Evolutionary conservation across 2,113 vertebrate species (phyloP).

Genomic region (Spermophilus dauricus): DNA sequence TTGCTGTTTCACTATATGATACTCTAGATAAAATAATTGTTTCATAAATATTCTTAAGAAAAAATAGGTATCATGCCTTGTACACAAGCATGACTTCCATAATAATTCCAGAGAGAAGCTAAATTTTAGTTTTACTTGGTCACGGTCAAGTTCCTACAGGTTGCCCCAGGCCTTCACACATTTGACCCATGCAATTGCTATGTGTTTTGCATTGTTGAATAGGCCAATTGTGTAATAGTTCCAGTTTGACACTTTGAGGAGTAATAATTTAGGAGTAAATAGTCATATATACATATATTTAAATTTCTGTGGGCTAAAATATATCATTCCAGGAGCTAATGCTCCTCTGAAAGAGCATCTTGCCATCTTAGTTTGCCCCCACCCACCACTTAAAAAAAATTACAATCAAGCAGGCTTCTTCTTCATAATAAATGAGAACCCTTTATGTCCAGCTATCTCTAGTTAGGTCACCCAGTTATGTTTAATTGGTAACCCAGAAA

Average conservation of each 20-base stretch:
- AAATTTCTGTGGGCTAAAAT: too few relatives aligned
- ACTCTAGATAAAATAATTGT: too few relatives aligned
- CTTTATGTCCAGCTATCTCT: not conserved
- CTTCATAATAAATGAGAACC: not conserved
- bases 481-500: not conserved
- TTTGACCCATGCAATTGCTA: not conserved
- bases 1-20: fast-evolving
- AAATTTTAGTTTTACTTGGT: not conserved
- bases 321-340: not conserved
- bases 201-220: not conserved
- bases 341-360: not conserved
- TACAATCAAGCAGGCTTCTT: not conserved
- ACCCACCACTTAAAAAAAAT: not conserved
- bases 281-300: not conserved
- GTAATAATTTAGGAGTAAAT: not conserved
- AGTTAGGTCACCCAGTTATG: not conserved
- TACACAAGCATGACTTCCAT: not conserved
- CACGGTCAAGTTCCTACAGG: not conserved
- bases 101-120: not conserved
- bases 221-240: not conserved
- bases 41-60: not conserved
- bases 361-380: not conserved
- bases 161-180: not conserved
- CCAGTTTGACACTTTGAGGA: not conserved
- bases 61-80: not conserved